Evolutionary conservation across 1,140 invertebrate genomes (phyloP).

Genomic region (Macrosteles quadrilineatus): DNA sequence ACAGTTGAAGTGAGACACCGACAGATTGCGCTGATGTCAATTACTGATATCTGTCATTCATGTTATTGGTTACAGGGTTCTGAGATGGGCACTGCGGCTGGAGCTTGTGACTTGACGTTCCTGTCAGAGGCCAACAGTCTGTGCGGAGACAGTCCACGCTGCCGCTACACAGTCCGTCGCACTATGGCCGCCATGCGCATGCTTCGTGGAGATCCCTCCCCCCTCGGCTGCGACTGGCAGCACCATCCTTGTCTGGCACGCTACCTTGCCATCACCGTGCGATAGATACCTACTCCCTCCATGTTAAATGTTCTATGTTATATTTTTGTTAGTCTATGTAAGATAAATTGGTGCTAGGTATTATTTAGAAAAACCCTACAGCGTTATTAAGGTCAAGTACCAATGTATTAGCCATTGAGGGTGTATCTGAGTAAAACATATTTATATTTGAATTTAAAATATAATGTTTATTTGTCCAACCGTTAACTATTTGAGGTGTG

Average conservation of each 20-base stretch:
- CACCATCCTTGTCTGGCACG: conserved; percentile 31
- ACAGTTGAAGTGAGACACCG: no score
- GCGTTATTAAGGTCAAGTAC: no score
- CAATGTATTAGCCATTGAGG: no score
- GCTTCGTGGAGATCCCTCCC: conserved; percentile 14
- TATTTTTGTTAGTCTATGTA: neutral
- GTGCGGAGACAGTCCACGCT: conserved; percentile 32
- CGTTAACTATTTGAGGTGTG: no score
- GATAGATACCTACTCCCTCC: conserved; percentile 45
- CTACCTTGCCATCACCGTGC: conserved; percentile 44
- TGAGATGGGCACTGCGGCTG: neutral
- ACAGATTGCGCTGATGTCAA: no score
- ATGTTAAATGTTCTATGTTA: neutral
- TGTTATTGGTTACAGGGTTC: no score
- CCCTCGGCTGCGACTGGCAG: conserved; percentile 31
- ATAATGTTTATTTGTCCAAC: no score
- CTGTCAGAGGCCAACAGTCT: conserved; percentile 15
- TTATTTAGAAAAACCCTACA: no score
- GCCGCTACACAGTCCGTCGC: conserved; percentile 26
- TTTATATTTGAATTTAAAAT: no score
- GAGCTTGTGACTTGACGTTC: conserved; percentile 33
- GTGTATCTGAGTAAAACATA: no score
- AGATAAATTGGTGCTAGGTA: no score
- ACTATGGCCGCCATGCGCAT: conserved; percentile 11
- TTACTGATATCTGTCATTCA: no score